Evolutionary conservation across 2,113 vertebrate species (phyloP).

Genomic region (Leucopternis melanops): DNA sequence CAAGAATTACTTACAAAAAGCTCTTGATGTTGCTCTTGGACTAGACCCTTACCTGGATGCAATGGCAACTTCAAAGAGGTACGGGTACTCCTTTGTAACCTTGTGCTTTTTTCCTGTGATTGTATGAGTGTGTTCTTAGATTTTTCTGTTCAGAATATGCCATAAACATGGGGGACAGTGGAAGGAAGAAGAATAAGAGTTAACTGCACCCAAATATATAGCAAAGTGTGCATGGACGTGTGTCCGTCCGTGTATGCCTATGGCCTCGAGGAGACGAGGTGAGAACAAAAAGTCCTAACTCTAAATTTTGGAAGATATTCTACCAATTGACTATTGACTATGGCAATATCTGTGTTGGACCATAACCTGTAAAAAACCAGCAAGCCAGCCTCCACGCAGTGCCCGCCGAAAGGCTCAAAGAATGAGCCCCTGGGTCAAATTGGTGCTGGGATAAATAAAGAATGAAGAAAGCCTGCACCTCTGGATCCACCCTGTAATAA

Average conservation of each 20-base stretch:
- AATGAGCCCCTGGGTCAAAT: background rate
- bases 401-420: background rate
- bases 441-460: background rate
- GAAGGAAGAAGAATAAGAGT: background rate
- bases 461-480: background rate
- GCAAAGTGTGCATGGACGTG: accelerated
- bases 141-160: background rate
- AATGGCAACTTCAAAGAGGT: slow-evolving; percentile 66
- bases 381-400: background rate
- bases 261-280: background rate
- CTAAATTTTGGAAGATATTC: background rate
- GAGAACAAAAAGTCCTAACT: background rate
- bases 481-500: background rate
- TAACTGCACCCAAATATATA: background rate
- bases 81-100: background rate
- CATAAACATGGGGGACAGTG: accelerated
- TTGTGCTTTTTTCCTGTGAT: background rate
- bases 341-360: background rate
- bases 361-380: background rate
- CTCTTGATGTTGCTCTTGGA: slow-evolving; percentile 71
- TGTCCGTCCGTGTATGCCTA: background rate
- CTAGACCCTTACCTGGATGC: slow-evolving; percentile 69
- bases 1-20: slow-evolving; percentile 65
- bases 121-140: background rate
- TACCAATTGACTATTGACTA: background rate